Base-by-base conservation (phyloP, 1,140 invertebrate genomes). In the Lasioglossum baleicum region DNA sequence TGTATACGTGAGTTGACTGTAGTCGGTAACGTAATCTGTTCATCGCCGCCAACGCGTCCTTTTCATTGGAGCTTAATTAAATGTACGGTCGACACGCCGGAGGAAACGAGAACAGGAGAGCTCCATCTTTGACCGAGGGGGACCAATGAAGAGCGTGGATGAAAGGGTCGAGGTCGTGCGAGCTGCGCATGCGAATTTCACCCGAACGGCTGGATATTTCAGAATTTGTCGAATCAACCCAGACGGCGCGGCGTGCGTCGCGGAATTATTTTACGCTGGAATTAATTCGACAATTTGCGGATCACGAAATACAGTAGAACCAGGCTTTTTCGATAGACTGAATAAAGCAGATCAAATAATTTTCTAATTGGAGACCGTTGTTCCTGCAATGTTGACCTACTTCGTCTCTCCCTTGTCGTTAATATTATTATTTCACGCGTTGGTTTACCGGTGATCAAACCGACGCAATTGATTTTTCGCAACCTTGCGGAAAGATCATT, bases 61-160 rank as follows among this genome's bases (percentile, higher is more conserved):
- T 90, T 90, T 88, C 88, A 90, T 90, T 90, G 89, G 81, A 69
- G 75, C 83, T 84, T 90, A 90, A 90, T 90, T 90, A 89, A 88
- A 90, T 88, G 83, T 88, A 82, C 67, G 82, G 80, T 68, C 80
- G 84, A 82, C 76, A 79, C 78, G 83, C 68, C 80, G 83, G 53
- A 85, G 83, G 81, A 86, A 86, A 86, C 76, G 80, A 83, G 83
- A 79, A 40, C 80, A 70, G 75, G 68, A 83, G 80, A 65, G 81
- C 68, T 68, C 56, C 64, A 56, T 75, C 77, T 74, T 58, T 70
- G 60, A 82, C 73, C 64, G 67, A 83, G 78, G 75, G 75, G 68
- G 71, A 67, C 51, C 83, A 80, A 86, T 88, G 76, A 74, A 86
- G 75, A 87, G 75, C 81, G 69, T 48, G 56, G 72, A 66, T 76